These are phyloP conservation scores for Corvus moneduloides DNA, from an alignment of 2,113 vertebrate species.

Conservation along the genomic window DNA sequence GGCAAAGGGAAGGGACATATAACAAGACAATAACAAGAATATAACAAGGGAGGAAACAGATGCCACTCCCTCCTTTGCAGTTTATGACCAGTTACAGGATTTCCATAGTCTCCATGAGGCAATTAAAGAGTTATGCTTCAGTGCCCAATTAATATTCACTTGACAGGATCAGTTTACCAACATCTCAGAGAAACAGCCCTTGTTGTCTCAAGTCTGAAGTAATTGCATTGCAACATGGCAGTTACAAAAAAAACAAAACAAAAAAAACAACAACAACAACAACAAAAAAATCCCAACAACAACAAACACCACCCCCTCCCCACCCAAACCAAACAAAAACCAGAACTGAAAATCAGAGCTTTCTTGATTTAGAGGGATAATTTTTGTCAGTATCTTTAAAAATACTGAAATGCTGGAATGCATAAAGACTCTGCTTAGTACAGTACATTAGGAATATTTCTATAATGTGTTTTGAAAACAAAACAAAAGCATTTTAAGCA, in stretches of 20 bases:
- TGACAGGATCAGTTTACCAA: slow-evolving; percentile 52
- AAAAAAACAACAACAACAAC: background rate
- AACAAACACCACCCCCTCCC: background rate
- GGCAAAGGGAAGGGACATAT: background rate
- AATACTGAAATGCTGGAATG: background rate
- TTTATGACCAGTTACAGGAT: slow-evolving; percentile 11
- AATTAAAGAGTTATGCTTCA: slow-evolving; percentile 67
- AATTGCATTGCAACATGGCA: background rate
- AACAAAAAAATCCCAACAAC: background rate
- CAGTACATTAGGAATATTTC: background rate
- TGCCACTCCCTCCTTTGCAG: background rate
- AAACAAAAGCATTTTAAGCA: background rate
- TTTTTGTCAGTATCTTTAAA: background rate
- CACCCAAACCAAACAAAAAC: background rate
- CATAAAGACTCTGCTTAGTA: background rate
- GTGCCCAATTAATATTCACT: slow-evolving; percentile 56
- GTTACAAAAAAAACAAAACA: background rate
- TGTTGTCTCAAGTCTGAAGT: slow-evolving; percentile 30
- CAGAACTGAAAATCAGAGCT: background rate
- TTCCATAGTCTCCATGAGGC: background rate
- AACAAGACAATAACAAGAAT: background rate
- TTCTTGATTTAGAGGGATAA: background rate
- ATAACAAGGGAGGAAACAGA: background rate
- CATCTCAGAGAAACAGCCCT: slow-evolving; percentile 19
- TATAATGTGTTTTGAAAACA: background rate